Evolutionary conservation across 2,113 vertebrate species (phyloP).

Genomic region (Steatornis caripensis): DNA sequence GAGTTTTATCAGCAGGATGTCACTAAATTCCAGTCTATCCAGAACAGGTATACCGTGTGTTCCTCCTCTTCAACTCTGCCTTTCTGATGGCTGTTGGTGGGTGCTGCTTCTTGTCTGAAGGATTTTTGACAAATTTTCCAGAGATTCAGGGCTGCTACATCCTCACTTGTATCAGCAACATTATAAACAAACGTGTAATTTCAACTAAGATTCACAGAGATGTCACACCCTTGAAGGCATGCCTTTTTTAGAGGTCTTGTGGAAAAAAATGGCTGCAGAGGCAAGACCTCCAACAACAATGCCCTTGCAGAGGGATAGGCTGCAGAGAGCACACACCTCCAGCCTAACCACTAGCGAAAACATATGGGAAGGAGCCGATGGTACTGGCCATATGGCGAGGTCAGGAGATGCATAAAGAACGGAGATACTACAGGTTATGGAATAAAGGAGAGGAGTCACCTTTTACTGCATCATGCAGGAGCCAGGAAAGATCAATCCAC

Average conservation of each 20-base stretch:
- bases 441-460: neutral
- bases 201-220: neutral
- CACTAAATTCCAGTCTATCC: neutral
- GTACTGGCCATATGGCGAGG: neutral
- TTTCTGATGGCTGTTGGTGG: neutral
- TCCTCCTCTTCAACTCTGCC: neutral
- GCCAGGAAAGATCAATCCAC: neutral
- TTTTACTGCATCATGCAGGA: neutral
- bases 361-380: rapidly evolving
- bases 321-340: neutral
- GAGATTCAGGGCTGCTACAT: neutral
- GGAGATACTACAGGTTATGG: neutral
- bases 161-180: neutral
- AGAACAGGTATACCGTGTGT: neutral
- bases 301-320: neutral
- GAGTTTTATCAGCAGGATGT: neutral
- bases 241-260: neutral
- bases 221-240: neutral
- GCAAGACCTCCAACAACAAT: neutral
- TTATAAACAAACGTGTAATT: neutral
- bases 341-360: neutral
- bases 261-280: neutral
- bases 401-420: neutral
- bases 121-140: neutral
- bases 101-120: neutral